phyloP scores from a whole-genome alignment of 2,113 vertebrate species.

The Hylia prasina region DNA sequence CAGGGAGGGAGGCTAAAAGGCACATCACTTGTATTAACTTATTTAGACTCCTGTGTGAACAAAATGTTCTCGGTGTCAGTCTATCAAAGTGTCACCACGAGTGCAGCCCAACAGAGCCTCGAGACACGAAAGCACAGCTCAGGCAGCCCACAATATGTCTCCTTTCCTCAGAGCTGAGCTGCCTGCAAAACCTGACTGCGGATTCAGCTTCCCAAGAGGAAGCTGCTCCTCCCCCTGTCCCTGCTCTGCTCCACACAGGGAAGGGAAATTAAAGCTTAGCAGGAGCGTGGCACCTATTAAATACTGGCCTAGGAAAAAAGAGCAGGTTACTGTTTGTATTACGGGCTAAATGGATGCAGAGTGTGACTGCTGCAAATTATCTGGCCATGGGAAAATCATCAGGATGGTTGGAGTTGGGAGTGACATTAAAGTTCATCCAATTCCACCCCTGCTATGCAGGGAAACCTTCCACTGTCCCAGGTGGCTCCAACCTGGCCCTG shows the following conservation, averaged over 20 bases:
- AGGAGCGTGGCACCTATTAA: not conserved
- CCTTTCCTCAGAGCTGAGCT: not conserved
- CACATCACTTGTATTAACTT: not conserved
- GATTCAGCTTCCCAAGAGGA: not conserved
- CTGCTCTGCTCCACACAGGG: not conserved
- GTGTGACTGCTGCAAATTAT: not conserved
- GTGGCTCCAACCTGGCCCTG: not conserved
- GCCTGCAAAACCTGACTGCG: not conserved
- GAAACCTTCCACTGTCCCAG: not conserved
- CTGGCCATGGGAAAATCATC: not conserved
- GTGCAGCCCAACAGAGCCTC: not conserved
- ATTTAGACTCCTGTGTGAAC: not conserved
- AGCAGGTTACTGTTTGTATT: not conserved
- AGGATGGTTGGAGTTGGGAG: not conserved
- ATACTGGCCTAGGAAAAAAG: not conserved
- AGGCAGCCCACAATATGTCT: not conserved
- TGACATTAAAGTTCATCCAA: accelerated
- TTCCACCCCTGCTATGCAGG: not conserved
- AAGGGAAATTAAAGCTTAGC: not conserved
- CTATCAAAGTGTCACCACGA: slow-evolving; percentile 13
- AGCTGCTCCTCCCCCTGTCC: not conserved
- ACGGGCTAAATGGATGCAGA: not conserved
- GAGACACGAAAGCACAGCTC: not conserved
- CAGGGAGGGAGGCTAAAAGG: not conserved
- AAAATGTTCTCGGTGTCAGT: slow-evolving; percentile 8